These are phyloP conservation scores for Polietes domitor DNA, from an alignment of 2,888 invertebrate genomes.

Conservation along the genomic window DNA sequence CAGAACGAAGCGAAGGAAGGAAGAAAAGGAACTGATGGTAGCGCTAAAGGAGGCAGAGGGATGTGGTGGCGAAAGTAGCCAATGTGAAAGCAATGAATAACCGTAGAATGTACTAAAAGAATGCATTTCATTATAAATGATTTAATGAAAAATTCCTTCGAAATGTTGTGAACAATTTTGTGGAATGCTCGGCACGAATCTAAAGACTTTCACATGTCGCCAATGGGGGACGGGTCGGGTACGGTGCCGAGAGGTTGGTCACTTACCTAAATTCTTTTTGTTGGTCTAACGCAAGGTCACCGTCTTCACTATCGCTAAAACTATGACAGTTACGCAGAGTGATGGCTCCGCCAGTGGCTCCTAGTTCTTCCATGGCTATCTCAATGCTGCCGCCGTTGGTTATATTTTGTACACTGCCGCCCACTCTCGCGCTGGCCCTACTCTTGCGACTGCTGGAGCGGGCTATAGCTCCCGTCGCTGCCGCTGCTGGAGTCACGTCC, in stretches of 20 bases:
- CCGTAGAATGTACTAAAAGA: constrained; percentile 60
- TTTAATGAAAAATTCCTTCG: constrained; percentile 49
- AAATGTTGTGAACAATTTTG: constrained; percentile 52
- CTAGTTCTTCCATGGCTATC: constrained; percentile 57
- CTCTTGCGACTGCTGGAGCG: constrained; percentile 46
- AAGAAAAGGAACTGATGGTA: too few species aligned
- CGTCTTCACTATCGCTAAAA: constrained; percentile 65
- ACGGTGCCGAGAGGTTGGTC: background rate
- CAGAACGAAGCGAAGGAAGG: background rate
- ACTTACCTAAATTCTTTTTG: constrained; percentile 69
- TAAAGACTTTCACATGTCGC: background rate
- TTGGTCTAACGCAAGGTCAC: constrained; percentile 65
- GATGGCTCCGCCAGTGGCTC: constrained; percentile 64
- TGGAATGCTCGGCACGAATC: background rate
- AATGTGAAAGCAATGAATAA: constrained; percentile 19
- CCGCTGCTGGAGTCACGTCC: constrained; percentile 35
- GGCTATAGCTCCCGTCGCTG: constrained; percentile 57
- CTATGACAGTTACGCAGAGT: constrained; percentile 51
- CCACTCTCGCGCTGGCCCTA: constrained; percentile 33
- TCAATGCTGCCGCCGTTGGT: constrained; percentile 53
- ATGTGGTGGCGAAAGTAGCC: background rate
- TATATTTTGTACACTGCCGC: constrained; percentile 57
- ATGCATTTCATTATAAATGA: constrained; percentile 59
- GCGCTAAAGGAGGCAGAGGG: background rate
- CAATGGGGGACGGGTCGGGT: background rate